These are phyloP conservation scores for Brachionichthys hirsutus DNA, from an alignment of 2,113 vertebrate species.

Conservation along the genomic window DNA sequence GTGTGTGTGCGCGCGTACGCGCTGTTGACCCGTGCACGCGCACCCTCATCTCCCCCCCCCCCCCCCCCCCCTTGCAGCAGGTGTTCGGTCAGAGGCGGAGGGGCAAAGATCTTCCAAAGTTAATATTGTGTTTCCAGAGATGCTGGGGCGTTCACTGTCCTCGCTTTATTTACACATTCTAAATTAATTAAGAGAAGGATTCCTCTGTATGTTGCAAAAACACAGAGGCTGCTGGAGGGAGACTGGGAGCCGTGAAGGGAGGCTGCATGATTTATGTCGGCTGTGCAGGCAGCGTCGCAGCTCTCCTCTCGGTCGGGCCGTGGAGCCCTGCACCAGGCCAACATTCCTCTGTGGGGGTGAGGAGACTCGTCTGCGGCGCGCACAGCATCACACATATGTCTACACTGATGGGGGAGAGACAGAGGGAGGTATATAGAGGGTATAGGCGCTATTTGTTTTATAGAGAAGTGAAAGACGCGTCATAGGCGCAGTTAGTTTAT, in stretches of 20 bases:
- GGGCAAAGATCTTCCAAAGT: constrained; percentile 77
- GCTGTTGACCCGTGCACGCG: not conserved
- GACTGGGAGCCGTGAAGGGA: constrained; percentile 54
- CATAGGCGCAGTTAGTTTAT: not conserved
- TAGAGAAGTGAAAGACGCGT: not conserved
- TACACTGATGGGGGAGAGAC: not conserved
- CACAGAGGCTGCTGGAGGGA: constrained; percentile 57
- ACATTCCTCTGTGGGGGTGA: constrained; percentile 69
- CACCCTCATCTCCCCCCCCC: constrained; percentile 3
- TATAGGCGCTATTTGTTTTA: constrained; percentile 1
- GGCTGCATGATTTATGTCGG: constrained; percentile 73
- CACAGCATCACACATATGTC: not conserved
- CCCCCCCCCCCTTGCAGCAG: constrained; percentile 62
- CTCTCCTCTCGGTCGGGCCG: constrained; percentile 59
- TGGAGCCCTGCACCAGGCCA: constrained; percentile 55
- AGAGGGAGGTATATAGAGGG: not conserved
- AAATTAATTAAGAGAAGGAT: constrained; percentile 82
- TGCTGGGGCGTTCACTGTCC: constrained; percentile 76
- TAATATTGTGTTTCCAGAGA: constrained; percentile 81
- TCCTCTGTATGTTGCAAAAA: constrained; percentile 77
- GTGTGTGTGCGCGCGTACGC: too few species aligned
- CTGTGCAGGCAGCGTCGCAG: constrained; percentile 48
- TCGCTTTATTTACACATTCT: constrained; percentile 80
- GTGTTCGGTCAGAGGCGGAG: constrained; percentile 69
- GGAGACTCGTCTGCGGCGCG: constrained; percentile 41